Evolutionary conservation across 2,113 vertebrate species (phyloP).

Genomic region (Mus spicilegus): DNA sequence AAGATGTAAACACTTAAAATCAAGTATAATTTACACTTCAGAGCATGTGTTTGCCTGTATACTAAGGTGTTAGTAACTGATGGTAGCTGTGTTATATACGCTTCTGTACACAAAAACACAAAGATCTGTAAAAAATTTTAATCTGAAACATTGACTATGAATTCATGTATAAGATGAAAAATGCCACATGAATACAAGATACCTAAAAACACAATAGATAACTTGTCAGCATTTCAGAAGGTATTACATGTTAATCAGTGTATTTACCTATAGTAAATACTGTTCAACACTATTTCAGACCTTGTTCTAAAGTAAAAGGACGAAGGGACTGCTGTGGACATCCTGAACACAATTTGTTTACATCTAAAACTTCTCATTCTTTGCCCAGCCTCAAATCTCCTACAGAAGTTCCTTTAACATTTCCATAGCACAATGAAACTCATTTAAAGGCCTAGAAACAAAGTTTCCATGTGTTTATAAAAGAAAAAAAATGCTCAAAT

Average conservation of each 20-base stretch:
- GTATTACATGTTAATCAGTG: not conserved
- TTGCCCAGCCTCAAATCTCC: not conserved
- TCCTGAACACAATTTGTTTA: not conserved
- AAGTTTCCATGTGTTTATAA: constrained; percentile 10
- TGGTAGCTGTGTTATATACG: not conserved
- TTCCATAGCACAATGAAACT: not conserved
- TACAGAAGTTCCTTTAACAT: constrained; percentile 6
- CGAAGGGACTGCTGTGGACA: not conserved
- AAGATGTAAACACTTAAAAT: constrained; percentile 34
- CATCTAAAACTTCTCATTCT: not conserved
- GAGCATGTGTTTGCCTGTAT: not conserved
- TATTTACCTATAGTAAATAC: not conserved
- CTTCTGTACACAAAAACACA: constrained; percentile 32
- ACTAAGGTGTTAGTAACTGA: not conserved
- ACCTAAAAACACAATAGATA: constrained; percentile 10
- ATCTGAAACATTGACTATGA: not conserved
- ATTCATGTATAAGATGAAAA: constrained; percentile 29
- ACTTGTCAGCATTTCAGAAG: not conserved
- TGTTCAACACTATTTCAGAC: constrained; percentile 2
- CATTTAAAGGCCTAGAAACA: not conserved
- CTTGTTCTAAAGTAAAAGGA: not conserved
- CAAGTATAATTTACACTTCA: not conserved
- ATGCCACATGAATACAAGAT: not conserved
- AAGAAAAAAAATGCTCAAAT: not conserved
- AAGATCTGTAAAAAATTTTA: not conserved